These are phyloP conservation scores for Ariopsis seemanni DNA, from an alignment of 2,113 vertebrate species.

Conservation along the genomic window DNA sequence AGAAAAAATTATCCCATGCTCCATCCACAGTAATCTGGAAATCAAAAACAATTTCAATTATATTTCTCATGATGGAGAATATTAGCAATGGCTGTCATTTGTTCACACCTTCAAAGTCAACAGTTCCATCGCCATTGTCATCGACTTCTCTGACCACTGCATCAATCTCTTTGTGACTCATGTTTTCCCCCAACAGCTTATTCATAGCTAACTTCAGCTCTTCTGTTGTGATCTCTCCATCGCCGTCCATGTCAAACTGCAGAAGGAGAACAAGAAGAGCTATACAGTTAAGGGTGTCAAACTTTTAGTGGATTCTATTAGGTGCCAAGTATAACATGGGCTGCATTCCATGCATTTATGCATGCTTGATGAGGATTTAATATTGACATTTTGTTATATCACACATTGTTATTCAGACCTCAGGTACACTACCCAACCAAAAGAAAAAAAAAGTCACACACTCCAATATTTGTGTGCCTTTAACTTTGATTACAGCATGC, in stretches of 20 bases:
- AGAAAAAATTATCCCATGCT: neutral
- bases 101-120: constrained; percentile 95
- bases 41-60: neutral
- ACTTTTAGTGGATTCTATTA: neutral
- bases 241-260: constrained; percentile 96
- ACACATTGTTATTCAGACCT: neutral
- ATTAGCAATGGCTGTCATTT: neutral
- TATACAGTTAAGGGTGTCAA: neutral
- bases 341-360: neutral
- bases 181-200: constrained; percentile 85
- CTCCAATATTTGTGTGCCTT: too few relatives aligned
- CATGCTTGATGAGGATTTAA: neutral
- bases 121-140: constrained; percentile 89
- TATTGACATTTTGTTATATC: neutral
- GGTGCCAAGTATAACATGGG: neutral
- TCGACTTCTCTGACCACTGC: constrained; percentile 80
- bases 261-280: neutral
- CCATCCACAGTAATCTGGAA: neutral
- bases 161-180: constrained; percentile 73
- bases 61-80: neutral
- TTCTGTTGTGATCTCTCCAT: constrained; percentile 93
- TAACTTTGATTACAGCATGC: too few relatives aligned
- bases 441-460: neutral
- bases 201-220: constrained; percentile 95
- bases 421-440: neutral